A percentile compares a stretch with the other conserved stretches of the same genome.
These are phyloP conservation scores for Mesopsocus fuscifrons DNA, from an alignment of 2,888 invertebrate genomes.

Conservation along the genomic window DNA sequence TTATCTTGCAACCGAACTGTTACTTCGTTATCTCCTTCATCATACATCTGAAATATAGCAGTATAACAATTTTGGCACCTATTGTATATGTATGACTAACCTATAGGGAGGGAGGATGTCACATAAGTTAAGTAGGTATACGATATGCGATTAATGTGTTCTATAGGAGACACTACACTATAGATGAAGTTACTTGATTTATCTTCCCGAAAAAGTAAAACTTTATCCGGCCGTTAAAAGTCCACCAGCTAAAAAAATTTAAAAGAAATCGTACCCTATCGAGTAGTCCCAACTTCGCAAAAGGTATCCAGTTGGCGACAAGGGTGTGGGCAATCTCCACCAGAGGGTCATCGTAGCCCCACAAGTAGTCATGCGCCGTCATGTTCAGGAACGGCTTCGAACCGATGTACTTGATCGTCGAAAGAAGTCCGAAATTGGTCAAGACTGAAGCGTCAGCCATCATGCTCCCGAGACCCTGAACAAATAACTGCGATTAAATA, in stretches of 20 bases:
- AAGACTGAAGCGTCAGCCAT: conserved; percentile 32
- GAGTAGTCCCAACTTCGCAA: conserved; percentile 58
- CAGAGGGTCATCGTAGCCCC: conserved; percentile 64
- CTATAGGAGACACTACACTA: no score
- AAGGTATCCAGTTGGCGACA: conserved; percentile 62
- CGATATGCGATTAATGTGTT: no score
- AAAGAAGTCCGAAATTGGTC: conserved; percentile 37
- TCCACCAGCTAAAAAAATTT: no score
- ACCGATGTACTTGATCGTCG: conserved; percentile 33
- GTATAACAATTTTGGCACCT: no score
- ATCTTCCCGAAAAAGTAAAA: not conserved
- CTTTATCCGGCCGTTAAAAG: no score
- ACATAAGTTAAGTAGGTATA: no score
- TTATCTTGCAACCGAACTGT: conserved; percentile 30
- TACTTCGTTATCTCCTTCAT: conserved; percentile 37
- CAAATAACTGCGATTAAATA: conserved; percentile 6
- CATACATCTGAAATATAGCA: conserved; percentile 35
- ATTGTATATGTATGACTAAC: no score
- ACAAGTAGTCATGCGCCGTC: conserved; percentile 49
- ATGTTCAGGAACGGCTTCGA: conserved; percentile 42
- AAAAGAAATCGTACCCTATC: conserved; percentile 43
- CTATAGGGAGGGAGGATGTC: no score
- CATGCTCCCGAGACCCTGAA: conserved; percentile 36
- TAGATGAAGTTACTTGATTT: not conserved
- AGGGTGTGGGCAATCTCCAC: conserved; percentile 46